Base-by-base conservation (phyloP, 2,888 invertebrate genomes). In the Leucophenga maculata region DNA sequence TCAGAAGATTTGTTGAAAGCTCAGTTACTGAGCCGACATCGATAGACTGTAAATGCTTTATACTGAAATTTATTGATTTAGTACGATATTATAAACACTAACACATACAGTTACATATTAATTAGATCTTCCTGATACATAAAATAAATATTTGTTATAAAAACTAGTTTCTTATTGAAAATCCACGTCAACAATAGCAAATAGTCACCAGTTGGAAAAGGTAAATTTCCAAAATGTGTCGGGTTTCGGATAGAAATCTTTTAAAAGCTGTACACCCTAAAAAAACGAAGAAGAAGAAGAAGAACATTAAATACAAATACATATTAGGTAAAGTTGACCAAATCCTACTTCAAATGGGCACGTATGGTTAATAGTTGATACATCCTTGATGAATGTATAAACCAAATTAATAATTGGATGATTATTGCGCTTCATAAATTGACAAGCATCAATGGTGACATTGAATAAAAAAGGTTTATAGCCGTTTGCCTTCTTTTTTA, bases 381-480 rank as follows among this genome's bases (percentile, higher is more conserved):
- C 11, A 9, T 54, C 54, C 6, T 2, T 54, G 18, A 54, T 9
- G 18, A 54, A 20, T 20, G 54, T n/a, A n/a, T n/a, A n/a, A n/a
- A n/a, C n/a, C n/a, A n/a, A n/a, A n/a, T n/a, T n/a, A n/a, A n/a
- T n/a, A n/a, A n/a, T n/a, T 2, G 54, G 54, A 54, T 18, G 16
- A 20, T 22, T 18, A 11, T 16, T 16, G 1, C 20, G n/a, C 4
- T 18, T 4, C 54, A 54, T 6, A 20, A 18, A 54, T 18, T 20
- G 4, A 18, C 54, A 18, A 54, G 18, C 11, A 6, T 54, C 54
- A 20, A 54, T 6, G 1, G 54, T 54, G 4, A 6, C 18, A 54
- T 54, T 54, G 16, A 18, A 16, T 54, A 54, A 54, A 54, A 18
- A 54, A 6, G 54, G 54, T 18, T 54, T 54, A 18, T 54, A 54